phyloP scores from a whole-genome alignment of 2,113 vertebrate genomes.

The Oreochromis aureus region DNA sequence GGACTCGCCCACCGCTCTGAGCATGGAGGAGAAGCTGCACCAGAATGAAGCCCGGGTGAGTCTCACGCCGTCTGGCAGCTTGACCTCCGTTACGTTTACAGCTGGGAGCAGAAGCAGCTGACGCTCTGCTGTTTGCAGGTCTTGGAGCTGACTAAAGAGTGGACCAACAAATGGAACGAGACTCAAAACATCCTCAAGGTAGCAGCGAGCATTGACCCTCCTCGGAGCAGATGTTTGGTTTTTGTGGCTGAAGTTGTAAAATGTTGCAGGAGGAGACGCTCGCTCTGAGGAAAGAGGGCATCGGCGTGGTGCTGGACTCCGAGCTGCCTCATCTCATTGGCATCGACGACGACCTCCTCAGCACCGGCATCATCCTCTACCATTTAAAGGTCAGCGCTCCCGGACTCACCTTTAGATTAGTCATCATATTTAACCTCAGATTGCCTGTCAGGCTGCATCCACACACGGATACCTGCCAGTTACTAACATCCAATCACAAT shows the following conservation, averaged over 20 bases:
- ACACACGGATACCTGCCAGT: neutral
- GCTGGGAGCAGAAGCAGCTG: neutral
- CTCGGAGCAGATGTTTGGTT: accelerated
- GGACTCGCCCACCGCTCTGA: conserved; percentile 92
- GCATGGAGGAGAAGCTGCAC: conserved; percentile 97
- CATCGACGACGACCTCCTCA: conserved; percentile 97
- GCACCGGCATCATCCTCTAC: conserved; percentile 97
- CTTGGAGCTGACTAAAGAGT: conserved; percentile 93
- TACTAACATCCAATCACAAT: neutral
- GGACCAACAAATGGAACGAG: conserved; percentile 99
- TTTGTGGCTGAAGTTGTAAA: neutral
- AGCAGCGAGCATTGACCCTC: accelerated
- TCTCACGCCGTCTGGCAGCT: neutral
- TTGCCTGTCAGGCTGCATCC: neutral
- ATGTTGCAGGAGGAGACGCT: conserved; percentile 88
- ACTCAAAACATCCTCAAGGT: conserved; percentile 96
- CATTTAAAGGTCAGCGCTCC: conserved; percentile 84
- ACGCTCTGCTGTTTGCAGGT: conserved; percentile 68
- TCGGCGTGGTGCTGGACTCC: conserved; percentile 92
- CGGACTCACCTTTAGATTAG: neutral
- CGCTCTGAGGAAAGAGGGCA: conserved; percentile 94
- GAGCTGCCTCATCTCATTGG: conserved; percentile 95
- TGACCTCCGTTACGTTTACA: neutral
- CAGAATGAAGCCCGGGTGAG: conserved; percentile 97
- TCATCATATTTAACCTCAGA: neutral